Evolutionary conservation across 1,140 invertebrate genomes (phyloP).

Genomic region (Trichonephila clavipes): DNA sequence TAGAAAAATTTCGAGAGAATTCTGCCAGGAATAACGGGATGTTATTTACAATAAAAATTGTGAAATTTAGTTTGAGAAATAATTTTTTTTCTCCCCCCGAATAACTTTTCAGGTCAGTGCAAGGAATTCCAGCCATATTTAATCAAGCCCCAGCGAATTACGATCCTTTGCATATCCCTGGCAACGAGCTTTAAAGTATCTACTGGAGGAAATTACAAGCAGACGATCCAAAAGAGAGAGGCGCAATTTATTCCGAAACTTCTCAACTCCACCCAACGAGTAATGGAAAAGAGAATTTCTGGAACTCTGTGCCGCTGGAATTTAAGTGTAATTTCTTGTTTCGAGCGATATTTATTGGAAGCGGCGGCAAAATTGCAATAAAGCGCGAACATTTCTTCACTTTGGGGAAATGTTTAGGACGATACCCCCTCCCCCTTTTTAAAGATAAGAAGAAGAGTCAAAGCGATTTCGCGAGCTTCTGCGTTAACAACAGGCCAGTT

Average conservation of each 20-base stretch:
- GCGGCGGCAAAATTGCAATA: constrained; percentile 76
- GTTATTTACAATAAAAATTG: constrained; percentile 29
- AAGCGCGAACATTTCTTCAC: constrained; percentile 75
- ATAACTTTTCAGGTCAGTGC: constrained; percentile 46
- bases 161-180: constrained; percentile 73
- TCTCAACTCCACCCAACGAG: constrained; percentile 69
- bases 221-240: constrained; percentile 57
- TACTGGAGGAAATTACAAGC: constrained; percentile 64
- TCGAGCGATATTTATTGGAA: constrained; percentile 75
- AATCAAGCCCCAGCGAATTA: constrained; percentile 62
- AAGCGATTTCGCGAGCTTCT: constrained; percentile 69
- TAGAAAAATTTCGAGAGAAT: neutral
- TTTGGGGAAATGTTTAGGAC: constrained; percentile 69
- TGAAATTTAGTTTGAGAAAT: constrained; percentile 24
- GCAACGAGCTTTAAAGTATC: constrained; percentile 74
- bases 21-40: neutral
- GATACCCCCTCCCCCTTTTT: constrained; percentile 64
- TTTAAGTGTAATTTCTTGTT: constrained; percentile 76
- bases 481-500: constrained; percentile 75
- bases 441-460: constrained; percentile 72
- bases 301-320: constrained; percentile 68
- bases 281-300: constrained; percentile 76
- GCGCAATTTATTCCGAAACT: constrained; percentile 75
- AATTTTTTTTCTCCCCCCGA: neutral
- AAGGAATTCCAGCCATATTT: constrained; percentile 61